Base-by-base conservation (phyloP, 2,797 vertebrate genomes). In the Xiphorhynchus erythropygius region DNA sequence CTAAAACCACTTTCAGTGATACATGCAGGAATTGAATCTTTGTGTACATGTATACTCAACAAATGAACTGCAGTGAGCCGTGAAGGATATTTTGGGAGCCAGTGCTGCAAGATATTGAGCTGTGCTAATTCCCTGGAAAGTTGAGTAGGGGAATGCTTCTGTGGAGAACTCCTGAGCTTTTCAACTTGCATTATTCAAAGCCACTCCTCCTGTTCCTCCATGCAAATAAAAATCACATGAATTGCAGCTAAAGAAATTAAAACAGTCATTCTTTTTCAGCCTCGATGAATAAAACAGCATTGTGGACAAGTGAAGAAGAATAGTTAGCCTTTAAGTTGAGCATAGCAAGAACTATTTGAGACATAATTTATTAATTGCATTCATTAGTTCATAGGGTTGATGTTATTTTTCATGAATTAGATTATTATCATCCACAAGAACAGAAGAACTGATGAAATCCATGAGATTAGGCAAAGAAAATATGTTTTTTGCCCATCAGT, bases 1-100 rank as follows among this genome's bases (percentile, higher is more conserved):
- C 85, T 87, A 85, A 94, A 87, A 71, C 44, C 42, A 63, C 55
- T 95, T 88, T 42, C 42, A 76, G 65, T 75, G 39, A 41, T 83
- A 84, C 8, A 32, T 83, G 42, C 60, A 10, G 55, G 44, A 81
- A 55, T 22, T 41, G 73, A 75, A 62, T 57, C 62, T 87, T 79
- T 11, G 7, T 73, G 42, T 73, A 53, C 41, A 19, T 30, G 44
- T 18, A 50, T 44, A 79, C 33, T 63, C 46, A 79, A 86, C 49
- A 81, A 90, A 86, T 86, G 30, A 93, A 84, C 44, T 91, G 67
- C 80, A 81, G 33, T 39, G 77, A 86, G 59, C 80, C 18, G 1
- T 76, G 85, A 97, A 90, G 30, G 62, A 50, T 96, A 75, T 93
- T 95, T 86, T 90, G 74, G 55, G 74, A 91, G 73, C 47, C 44